Conservation (phyloP, 2,888 invertebrate species). For the Eupelmus urozonus region DNA sequence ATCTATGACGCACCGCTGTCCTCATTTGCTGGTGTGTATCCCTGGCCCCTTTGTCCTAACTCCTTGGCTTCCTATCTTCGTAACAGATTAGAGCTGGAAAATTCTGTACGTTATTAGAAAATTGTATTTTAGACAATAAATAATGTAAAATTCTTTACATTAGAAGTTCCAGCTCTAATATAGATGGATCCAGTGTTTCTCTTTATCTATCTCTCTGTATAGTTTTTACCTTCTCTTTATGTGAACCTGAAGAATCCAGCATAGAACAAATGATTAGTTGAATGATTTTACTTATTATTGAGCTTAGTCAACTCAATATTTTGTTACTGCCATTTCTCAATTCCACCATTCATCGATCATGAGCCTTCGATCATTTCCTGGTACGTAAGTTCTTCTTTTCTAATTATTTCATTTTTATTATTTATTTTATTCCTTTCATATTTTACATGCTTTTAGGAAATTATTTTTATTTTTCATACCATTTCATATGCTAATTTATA, state of each 20-base stretch:
- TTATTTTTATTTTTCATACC: constrained; percentile 1
- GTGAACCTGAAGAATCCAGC: constrained; percentile 33
- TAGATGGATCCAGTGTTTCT: constrained; percentile 31
- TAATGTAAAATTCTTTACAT: background rate
- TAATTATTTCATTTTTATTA: constrained; percentile 36
- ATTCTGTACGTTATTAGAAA: too few species aligned
- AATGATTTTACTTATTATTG: constrained; percentile 55
- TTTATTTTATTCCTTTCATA: constrained; percentile 9
- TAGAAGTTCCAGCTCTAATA: constrained; percentile 13
- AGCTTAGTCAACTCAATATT: constrained; percentile 45
- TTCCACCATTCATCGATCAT: constrained; percentile 60
- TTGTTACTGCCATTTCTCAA: constrained; percentile 58
- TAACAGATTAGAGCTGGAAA: constrained; percentile 34
- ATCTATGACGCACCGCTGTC: constrained; percentile 70
- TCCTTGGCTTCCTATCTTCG: constrained; percentile 3
- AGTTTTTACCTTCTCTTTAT: constrained; percentile 37
- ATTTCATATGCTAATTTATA: background rate
- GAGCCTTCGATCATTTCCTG: constrained; percentile 66
- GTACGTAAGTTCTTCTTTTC: constrained; percentile 62
- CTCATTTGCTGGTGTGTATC: constrained; percentile 68
- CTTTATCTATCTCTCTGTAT: constrained; percentile 38
- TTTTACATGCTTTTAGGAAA: constrained; percentile 29
- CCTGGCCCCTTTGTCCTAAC: background rate
- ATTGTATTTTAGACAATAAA: background rate
- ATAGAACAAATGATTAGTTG: constrained; percentile 42